Evolutionary conservation across 1,140 invertebrate genomes (phyloP).

Genomic region (Halesus radiatus): DNA sequence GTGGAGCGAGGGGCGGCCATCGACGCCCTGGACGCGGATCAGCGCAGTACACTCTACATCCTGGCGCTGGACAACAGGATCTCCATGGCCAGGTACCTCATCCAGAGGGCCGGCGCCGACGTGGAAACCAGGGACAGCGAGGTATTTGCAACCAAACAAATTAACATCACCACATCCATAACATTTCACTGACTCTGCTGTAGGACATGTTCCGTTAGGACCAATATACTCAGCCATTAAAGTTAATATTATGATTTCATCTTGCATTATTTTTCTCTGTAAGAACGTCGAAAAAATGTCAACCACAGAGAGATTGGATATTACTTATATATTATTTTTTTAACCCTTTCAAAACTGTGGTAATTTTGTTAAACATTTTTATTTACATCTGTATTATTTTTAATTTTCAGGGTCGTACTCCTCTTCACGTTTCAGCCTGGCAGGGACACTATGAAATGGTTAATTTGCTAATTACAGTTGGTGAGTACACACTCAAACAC

Average conservation of each 20-base stretch:
- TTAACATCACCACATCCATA: background rate
- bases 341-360: no score
- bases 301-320: no score
- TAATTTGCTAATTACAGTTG: conserved; percentile 81
- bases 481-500: conserved; percentile 58
- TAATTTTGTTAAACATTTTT: no score
- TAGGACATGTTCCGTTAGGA: no score
- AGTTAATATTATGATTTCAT: no score
- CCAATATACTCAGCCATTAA: no score
- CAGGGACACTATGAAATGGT: conserved; percentile 96
- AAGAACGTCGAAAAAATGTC: no score
- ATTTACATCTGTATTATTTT: conserved; percentile 1
- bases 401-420: conserved; percentile 81
- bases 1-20: conserved; percentile 86
- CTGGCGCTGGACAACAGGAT: conserved; percentile 91
- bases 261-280: no score
- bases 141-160: conserved; percentile 67
- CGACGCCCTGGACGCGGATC: conserved; percentile 92
- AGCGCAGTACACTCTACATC: conserved; percentile 92
- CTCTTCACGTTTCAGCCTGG: conserved; percentile 94
- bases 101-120: conserved; percentile 84
- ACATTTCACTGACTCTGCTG: no score
- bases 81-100: conserved; percentile 85
- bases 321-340: no score
- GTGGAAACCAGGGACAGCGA: conserved; percentile 91